These are phyloP conservation scores for Astreopora myriophthalma DNA, from an alignment of 64 coral and sea anemone species.

Conservation along the genomic window DNA sequence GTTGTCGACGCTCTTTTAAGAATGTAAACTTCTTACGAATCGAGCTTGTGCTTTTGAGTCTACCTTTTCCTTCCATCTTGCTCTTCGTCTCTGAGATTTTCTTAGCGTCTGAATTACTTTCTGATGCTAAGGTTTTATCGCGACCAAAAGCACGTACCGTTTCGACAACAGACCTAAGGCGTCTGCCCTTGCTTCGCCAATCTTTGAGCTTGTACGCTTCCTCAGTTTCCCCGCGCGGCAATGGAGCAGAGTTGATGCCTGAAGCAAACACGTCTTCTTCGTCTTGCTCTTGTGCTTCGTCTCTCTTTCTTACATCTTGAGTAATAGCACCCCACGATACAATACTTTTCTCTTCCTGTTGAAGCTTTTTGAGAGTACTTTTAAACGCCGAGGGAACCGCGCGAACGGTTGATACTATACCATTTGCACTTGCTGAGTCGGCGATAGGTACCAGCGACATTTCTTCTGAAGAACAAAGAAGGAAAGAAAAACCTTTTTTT, in stretches of 20 bases:
- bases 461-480: not conserved
- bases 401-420: not conserved
- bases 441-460: not conserved
- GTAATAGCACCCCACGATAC: not conserved
- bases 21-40: slow-evolving; percentile 29
- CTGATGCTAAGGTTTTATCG: not conserved
- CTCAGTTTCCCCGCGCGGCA: not conserved
- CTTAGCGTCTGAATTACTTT: not conserved
- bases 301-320: not conserved
- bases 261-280: not conserved
- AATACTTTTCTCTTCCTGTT: not conserved
- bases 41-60: not conserved
- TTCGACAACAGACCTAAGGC: not conserved
- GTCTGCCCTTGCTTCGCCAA: not conserved
- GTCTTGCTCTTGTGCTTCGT: not conserved
- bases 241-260: not conserved
- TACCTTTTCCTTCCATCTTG: not conserved
- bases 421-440: not conserved
- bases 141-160: not conserved
- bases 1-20: slow-evolving; percentile 27
- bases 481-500: no score
- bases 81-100: not conserved
- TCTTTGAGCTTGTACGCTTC: slow-evolving; percentile 1
- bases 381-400: not conserved
- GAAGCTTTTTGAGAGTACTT: not conserved